These are phyloP conservation scores for cattle (Bos taurus) DNA, from an alignment of 2,113 vertebrate species.

Conservation along the genomic window DNA sequence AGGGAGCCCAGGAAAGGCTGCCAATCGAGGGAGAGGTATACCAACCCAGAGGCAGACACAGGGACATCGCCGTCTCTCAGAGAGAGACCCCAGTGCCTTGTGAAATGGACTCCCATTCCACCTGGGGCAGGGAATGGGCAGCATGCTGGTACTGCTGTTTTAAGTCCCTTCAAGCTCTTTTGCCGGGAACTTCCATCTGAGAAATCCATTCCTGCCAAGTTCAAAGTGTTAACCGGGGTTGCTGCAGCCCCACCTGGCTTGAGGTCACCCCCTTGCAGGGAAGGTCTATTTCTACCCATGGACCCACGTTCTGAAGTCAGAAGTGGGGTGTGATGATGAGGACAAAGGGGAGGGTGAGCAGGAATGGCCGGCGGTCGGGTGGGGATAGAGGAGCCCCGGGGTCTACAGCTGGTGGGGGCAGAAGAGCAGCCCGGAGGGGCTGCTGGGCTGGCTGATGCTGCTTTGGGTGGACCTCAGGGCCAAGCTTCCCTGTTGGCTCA, in stretches of 20 bases:
- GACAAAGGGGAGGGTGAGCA: rapidly evolving
- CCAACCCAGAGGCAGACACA: neutral
- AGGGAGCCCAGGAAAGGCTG: neutral
- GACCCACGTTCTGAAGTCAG: neutral
- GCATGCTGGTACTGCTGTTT: neutral
- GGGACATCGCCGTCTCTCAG: neutral
- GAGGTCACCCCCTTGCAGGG: neutral
- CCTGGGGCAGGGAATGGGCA: neutral
- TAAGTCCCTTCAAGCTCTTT: neutral
- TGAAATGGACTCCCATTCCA: neutral
- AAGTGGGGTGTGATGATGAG: neutral
- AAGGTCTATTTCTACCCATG: neutral
- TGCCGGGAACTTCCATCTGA: neutral
- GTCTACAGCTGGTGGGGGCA: neutral
- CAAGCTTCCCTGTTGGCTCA: neutral
- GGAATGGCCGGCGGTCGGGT: rapidly evolving
- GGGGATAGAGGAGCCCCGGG: too few relatives aligned
- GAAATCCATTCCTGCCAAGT: neutral
- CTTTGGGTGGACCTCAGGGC: too few relatives aligned
- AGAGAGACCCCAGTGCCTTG: neutral
- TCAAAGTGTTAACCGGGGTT: neutral
- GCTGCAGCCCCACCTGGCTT: neutral
- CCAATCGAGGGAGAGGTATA: neutral
- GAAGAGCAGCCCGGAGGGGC: neutral
- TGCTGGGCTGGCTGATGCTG: rapidly evolving